phyloP scores from a whole-genome alignment of 2,797 vertebrate genomes.

The Hippocampus kuda region DNA sequence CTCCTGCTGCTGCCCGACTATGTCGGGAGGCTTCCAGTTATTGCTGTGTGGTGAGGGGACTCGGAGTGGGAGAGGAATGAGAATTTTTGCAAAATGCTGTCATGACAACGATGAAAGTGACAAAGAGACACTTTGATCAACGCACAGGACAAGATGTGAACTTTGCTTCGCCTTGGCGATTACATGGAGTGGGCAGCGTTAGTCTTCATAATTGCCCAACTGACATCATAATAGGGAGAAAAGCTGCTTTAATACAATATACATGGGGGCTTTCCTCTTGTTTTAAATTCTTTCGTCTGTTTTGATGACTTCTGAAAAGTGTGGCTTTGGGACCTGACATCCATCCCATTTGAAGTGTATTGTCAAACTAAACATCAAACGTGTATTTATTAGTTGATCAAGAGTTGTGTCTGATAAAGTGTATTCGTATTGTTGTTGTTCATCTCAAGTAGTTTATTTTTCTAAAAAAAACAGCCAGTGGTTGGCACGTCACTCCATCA shows the following conservation, averaged over 20 bases:
- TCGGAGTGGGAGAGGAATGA: slow-evolving; percentile 62
- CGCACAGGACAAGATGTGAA: slow-evolving; percentile 27
- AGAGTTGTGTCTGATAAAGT: not conserved
- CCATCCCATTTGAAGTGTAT: too few relatives aligned
- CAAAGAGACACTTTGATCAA: slow-evolving; percentile 57
- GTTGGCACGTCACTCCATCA: too few relatives aligned
- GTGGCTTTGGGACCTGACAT: too few relatives aligned
- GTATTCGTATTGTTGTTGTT: too few relatives aligned
- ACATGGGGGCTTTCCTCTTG: not conserved
- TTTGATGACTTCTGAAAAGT: too few relatives aligned
- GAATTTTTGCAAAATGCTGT: slow-evolving; percentile 60
- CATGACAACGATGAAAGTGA: slow-evolving; percentile 50
- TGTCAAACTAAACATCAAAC: not conserved
- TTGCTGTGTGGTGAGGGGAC: slow-evolving; percentile 45
- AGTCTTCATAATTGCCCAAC: slow-evolving; percentile 51
- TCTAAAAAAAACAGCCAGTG: too few relatives aligned
- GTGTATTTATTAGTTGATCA: too few relatives aligned
- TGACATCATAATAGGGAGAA: slow-evolving; percentile 34
- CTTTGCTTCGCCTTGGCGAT: slow-evolving; percentile 60
- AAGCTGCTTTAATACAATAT: not conserved
- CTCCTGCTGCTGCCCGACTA: slow-evolving; percentile 11
- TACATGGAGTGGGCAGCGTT: slow-evolving; percentile 47
- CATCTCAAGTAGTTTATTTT: too few relatives aligned
- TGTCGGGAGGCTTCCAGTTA: slow-evolving; percentile 28
- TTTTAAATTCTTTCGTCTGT: not conserved